Evolutionary conservation across 1,140 invertebrate genomes (phyloP), one percentile per base, ranked within the genome.

Genomic region (Brachionus rotundiformis): DNA sequence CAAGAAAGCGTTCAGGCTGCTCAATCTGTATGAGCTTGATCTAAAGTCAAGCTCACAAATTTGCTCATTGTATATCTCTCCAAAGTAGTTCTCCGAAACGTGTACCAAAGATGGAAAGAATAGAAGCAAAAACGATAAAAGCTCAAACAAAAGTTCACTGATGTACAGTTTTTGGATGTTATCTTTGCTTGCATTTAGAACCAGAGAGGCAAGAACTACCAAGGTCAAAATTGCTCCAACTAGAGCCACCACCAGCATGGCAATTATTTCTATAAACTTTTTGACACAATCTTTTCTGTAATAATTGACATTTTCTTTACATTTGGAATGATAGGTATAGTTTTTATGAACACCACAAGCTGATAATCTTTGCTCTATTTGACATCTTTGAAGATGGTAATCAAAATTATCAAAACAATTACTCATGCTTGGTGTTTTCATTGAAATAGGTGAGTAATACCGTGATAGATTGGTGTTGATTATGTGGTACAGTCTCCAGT

Each of bases 321-420:
- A 73, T 13, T 41, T 44, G 11, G 33, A 73, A 8, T 73, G 11
- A 73, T 41, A 73, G 3, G 16, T 7, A n/a, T 6, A 3, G 16
- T 73, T 19, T 3, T 23, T 10, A 5, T 6, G 6, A 10, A 16
- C 5, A 2, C 36, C 36, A 13, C 68, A 73, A 0, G 11, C 33
- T 2, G 11, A 2, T 6, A 73, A 16, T 73, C 33, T 41, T 11
- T 73, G 23, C 11, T 47, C 4, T 25, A 73, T 23, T 1, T 41
- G 8, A 7, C 68, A 73, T 11, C 10, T 25, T 73, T 73, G 3
- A 23, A 41, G 7, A 11, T 27, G n/a, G 2, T 8, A 13, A 25
- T 73, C 36, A 44, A 73, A 41, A 73, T 44, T 44, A n/a, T 10
- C 16, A 23, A 73, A 73, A 44, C 68, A 73, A 11, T 73, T 6